These are phyloP conservation scores for Melitaea athalia DNA, from an alignment of 2,888 invertebrate species.

Conservation along the genomic window DNA sequence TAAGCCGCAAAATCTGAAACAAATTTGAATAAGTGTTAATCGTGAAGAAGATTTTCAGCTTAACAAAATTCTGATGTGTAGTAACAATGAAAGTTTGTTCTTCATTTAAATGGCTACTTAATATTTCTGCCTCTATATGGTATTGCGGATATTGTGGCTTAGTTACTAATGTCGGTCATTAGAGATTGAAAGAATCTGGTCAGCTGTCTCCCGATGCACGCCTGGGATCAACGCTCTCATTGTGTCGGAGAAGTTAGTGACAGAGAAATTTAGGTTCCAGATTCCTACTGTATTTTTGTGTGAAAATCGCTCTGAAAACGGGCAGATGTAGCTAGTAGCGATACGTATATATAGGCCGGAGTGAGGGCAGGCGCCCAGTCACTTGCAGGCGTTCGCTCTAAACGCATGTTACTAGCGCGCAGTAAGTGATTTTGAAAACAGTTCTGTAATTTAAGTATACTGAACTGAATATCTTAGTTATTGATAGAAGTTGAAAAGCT, in stretches of 20 bases:
- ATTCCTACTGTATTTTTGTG: slow-evolving; percentile 79
- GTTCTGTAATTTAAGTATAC: slow-evolving; percentile 18
- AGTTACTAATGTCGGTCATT: slow-evolving; percentile 50
- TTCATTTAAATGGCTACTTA: slow-evolving; percentile 19
- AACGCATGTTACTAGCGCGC: slow-evolving; percentile 27
- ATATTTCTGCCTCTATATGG: slow-evolving; percentile 49
- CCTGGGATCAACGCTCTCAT: slow-evolving; percentile 77
- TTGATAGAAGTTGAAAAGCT: slow-evolving; percentile 5
- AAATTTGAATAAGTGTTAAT: neutral
- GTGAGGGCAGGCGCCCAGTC: slow-evolving; percentile 72
- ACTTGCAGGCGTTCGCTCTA: slow-evolving; percentile 50
- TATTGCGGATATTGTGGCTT: slow-evolving; percentile 41
- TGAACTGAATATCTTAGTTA: slow-evolving; percentile 17
- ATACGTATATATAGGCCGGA: slow-evolving; percentile 68
- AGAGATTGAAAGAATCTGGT: slow-evolving; percentile 63
- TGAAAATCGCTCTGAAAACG: slow-evolving; percentile 66
- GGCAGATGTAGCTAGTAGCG: slow-evolving; percentile 57
- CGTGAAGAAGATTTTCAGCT: neutral
- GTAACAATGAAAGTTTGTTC: neutral
- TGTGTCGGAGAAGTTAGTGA: slow-evolving; percentile 74
- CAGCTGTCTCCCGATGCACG: slow-evolving; percentile 64
- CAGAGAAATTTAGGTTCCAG: slow-evolving; percentile 76
- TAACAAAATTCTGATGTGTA: neutral
- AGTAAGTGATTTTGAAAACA: slow-evolving; percentile 22
- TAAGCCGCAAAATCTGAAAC: neutral